Conservation (phyloP, 2,113 vertebrate species). For the Pseudorasbora parva region DNA sequence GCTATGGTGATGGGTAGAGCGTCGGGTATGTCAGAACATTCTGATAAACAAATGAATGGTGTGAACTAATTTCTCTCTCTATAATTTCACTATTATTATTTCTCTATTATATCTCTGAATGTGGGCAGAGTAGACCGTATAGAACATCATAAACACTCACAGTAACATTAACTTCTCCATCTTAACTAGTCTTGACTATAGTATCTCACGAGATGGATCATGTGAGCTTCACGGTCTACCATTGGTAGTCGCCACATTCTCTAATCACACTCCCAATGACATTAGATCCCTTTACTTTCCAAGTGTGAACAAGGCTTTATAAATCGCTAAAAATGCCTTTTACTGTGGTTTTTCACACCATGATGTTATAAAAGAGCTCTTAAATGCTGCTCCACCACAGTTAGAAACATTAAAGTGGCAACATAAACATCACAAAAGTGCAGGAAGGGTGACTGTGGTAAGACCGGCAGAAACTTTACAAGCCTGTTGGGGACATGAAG, state of each 20-base stretch:
- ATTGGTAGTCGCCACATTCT: background rate
- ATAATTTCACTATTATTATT: too few relatives aligned
- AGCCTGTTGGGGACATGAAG: constrained; percentile 5
- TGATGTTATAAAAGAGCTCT: background rate
- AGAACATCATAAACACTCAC: background rate
- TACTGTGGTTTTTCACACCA: background rate
- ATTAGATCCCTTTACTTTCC: background rate
- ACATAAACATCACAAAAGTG: constrained; percentile 5
- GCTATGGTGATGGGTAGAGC: background rate
- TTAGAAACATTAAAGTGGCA: background rate
- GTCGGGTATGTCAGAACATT: background rate
- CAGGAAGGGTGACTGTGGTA: background rate
- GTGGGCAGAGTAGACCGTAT: background rate
- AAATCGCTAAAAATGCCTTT: background rate
- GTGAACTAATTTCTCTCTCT: background rate
- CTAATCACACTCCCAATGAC: background rate
- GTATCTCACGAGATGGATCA: background rate
- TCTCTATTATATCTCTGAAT: background rate
- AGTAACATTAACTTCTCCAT: background rate
- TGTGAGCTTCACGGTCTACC: background rate
- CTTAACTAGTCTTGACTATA: too few relatives aligned
- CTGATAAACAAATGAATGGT: background rate
- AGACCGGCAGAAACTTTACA: background rate
- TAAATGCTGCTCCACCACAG: constrained; percentile 29
- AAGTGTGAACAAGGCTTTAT: background rate